These are phyloP conservation scores for Pristionchus exspectatus DNA, from an alignment of 2,888 invertebrate genomes.

Conservation along the genomic window DNA sequence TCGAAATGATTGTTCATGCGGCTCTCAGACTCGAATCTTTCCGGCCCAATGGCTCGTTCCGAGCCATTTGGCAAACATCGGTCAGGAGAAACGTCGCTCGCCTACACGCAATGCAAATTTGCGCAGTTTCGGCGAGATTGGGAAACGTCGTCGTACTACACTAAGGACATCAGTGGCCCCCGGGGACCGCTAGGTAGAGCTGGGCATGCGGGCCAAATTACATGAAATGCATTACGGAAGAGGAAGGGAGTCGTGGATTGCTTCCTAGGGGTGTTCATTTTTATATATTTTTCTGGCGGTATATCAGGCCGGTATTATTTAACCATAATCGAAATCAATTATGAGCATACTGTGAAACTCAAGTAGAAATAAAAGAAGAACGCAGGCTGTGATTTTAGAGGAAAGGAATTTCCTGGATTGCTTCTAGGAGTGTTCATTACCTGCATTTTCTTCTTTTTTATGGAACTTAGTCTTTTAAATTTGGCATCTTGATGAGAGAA, in stretches of 20 bases:
- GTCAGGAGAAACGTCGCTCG: background rate
- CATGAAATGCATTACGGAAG: background rate
- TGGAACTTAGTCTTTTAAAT: too few relatives aligned
- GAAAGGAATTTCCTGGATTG: too few relatives aligned
- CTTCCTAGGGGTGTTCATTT: background rate
- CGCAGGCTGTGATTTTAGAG: too few relatives aligned
- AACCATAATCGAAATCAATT: background rate
- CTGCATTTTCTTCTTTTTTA: too few relatives aligned
- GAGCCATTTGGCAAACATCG: constrained; percentile 31
- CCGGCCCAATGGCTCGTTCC: constrained; percentile 18
- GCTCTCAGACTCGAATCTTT: background rate
- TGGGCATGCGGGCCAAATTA: background rate
- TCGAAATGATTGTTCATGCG: background rate
- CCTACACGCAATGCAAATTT: background rate
- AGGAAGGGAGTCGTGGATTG: background rate
- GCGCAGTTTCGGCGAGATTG: background rate
- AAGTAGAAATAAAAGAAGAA: too few relatives aligned
- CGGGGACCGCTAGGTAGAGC: background rate
- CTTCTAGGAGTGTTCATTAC: too few relatives aligned
- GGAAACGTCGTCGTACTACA: background rate
- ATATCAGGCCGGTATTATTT: too few relatives aligned
- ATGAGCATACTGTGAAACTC: background rate
- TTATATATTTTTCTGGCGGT: background rate
- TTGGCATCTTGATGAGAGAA: too few relatives aligned
- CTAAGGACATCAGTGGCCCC: background rate